Evolutionary conservation across 2,797 vertebrate species (phyloP).

Genomic region (Sebastes trivittatus): DNA sequence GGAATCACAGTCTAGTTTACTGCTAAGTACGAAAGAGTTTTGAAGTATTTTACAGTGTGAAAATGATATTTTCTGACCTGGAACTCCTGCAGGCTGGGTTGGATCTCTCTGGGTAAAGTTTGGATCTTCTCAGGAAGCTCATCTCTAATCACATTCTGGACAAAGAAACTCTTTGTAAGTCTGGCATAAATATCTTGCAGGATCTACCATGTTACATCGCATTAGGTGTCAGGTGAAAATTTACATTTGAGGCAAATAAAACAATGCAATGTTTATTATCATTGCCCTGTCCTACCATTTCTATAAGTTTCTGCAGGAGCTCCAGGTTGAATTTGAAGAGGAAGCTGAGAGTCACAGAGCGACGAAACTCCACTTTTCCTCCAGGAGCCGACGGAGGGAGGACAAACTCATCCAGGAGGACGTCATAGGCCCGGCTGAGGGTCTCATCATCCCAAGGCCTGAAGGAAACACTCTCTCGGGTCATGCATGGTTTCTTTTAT

Average conservation of each 20-base stretch:
- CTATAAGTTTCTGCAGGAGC: constrained; percentile 81
- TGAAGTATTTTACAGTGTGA: neutral
- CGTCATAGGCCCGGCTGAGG: constrained; percentile 82
- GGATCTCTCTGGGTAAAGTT: constrained; percentile 72
- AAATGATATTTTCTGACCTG: constrained; percentile 61
- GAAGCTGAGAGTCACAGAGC: constrained; percentile 87
- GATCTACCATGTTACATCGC: neutral
- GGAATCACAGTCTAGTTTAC: neutral
- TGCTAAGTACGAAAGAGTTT: neutral
- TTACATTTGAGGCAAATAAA: neutral
- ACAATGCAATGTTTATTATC: no score
- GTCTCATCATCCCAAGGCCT: constrained; percentile 88
- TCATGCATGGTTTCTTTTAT: neutral
- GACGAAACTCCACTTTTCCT: constrained; percentile 86
- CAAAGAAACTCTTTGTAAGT: neutral
- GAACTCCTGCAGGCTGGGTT: constrained; percentile 74
- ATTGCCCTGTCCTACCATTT: constrained; percentile 41
- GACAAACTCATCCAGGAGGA: constrained; percentile 85
- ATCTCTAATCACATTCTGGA: constrained; percentile 56
- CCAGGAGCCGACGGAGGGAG: constrained; percentile 77
- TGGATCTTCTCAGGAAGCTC: constrained; percentile 50
- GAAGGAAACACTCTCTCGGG: neutral
- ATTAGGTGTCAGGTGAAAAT: neutral
- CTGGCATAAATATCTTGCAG: no score
- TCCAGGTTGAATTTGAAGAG: constrained; percentile 92